Evolutionary conservation across 1,140 invertebrate genomes (phyloP), one percentile per base, ranked within the genome.

Genomic region (Trichogramma pretiosum): DNA sequence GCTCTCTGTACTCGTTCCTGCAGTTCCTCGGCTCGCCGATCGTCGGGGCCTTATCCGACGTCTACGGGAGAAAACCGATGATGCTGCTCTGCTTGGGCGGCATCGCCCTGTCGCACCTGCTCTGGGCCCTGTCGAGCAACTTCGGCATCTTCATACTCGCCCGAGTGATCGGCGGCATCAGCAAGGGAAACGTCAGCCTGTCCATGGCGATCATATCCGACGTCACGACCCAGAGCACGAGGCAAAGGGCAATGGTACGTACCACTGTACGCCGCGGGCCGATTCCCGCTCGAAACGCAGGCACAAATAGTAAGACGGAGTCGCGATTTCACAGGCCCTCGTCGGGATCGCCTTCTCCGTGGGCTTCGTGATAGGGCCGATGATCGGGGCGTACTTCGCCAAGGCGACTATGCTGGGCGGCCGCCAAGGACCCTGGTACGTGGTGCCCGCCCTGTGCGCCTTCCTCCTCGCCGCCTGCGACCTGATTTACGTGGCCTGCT

Each of bases 261-360:
- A n/a, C n/a, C n/a, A n/a, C n/a, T n/a, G n/a, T n/a, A n/a, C n/a
- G n/a, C n/a, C n/a, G n/a, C n/a, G n/a, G n/a, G n/a, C n/a, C n/a
- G n/a, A n/a, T n/a, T n/a, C n/a, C n/a, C n/a, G n/a, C n/a, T n/a
- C n/a, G n/a, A n/a, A n/a, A n/a, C n/a, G n/a, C n/a, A n/a, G n/a
- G n/a, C n/a, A n/a, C n/a, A n/a, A n/a, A n/a, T n/a, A n/a, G n/a
- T n/a, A n/a, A n/a, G n/a, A n/a, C n/a, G n/a, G n/a, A n/a, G n/a
- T n/a, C n/a, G n/a, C n/a, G 63, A n/a, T n/a, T n/a, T 79, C 81
- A 56, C 71, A 93, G 90, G 95, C 96, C 14, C 67, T 98, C 23
- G 86, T 99, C 49, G 96, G 96, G 13, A 84, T 97, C 59, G 93
- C 95, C 5, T 99, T 99, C 74, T 98, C 94, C 1, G 71, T 99